A percentile compares a stretch with the other conserved stretches of the same genome.
These are phyloP conservation scores for Acanthochromis polyacanthus DNA, from an alignment of 2,113 vertebrate species.

Conservation along the genomic window DNA sequence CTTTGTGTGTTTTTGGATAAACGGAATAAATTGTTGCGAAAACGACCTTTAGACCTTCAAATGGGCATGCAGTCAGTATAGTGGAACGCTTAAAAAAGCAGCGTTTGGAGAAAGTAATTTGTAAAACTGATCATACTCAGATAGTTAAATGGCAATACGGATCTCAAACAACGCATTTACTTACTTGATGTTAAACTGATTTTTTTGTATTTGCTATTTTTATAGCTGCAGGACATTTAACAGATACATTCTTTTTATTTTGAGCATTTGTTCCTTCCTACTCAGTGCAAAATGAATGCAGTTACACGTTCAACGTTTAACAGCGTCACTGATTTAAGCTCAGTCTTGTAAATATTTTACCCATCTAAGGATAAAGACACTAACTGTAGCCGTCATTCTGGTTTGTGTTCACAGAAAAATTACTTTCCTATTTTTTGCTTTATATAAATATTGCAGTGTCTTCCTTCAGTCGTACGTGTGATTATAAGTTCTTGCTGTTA, in stretches of 20 bases:
- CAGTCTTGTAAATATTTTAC: too few species aligned
- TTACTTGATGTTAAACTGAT: too few species aligned
- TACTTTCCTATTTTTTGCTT: background rate
- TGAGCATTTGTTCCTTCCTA: too few species aligned
- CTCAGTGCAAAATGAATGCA: too few species aligned
- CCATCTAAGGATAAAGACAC: too few species aligned
- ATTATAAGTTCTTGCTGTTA: background rate
- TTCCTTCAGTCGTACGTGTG: background rate
- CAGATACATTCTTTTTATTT: too few species aligned
- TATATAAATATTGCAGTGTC: background rate
- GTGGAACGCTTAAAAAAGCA: background rate
- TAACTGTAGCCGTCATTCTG: too few species aligned
- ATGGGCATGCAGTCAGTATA: background rate
- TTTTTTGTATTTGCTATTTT: too few species aligned
- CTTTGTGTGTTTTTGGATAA: conserved; percentile 11
- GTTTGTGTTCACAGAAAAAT: background rate
- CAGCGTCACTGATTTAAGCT: too few species aligned
- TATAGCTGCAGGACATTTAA: too few species aligned
- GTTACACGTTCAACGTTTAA: too few species aligned
- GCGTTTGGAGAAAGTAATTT: background rate
- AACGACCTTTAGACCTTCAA: background rate
- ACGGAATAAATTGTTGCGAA: background rate
- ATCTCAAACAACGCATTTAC: background rate
- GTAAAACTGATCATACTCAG: background rate
- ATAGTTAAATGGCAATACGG: background rate